A percentile compares a stretch with the other conserved stretches of the same genome.
Conservation (phyloP, 2,797 vertebrate genomes). For the Siniperca obscura region DNA sequence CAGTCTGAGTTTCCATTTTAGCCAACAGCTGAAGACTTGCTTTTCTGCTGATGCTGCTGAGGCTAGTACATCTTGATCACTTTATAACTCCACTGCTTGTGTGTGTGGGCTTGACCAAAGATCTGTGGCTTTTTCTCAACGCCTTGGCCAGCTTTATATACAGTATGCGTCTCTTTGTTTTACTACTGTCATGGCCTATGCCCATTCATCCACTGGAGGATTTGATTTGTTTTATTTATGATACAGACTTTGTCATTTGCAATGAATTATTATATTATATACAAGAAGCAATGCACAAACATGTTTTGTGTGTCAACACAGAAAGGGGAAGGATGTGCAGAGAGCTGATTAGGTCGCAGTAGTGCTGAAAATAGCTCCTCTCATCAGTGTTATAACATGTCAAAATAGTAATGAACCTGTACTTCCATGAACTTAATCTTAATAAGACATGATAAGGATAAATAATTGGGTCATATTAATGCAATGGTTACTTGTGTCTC, state of each 20-base stretch:
- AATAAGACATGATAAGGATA: neutral
- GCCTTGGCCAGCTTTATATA: constrained; percentile 8
- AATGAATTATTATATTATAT: neutral
- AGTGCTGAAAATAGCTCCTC: constrained; percentile 15
- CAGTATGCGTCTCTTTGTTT: neutral
- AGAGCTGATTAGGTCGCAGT: constrained; percentile 30
- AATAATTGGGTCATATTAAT: neutral
- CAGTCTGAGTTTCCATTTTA: constrained; percentile 41
- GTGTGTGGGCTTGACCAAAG: constrained; percentile 19
- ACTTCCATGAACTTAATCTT: neutral
- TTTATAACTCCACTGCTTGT: constrained; percentile 36
- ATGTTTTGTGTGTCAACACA: constrained; percentile 1
- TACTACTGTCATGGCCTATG: neutral
- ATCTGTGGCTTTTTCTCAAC: constrained; percentile 29
- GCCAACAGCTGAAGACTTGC: constrained; percentile 41
- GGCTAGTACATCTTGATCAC: constrained; percentile 38
- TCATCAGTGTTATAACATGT: neutral
- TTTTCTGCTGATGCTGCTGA: constrained; percentile 62
- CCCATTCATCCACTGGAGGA: neutral
- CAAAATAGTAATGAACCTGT: neutral
- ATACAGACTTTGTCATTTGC: neutral
- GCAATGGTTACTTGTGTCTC: neutral
- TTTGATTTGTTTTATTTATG: neutral
- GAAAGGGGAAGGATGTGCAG: constrained; percentile 44
- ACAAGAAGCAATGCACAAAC: neutral